These are phyloP conservation scores for Melopsittacus undulatus DNA, from an alignment of 2,797 vertebrate species.

Conservation along the genomic window DNA sequence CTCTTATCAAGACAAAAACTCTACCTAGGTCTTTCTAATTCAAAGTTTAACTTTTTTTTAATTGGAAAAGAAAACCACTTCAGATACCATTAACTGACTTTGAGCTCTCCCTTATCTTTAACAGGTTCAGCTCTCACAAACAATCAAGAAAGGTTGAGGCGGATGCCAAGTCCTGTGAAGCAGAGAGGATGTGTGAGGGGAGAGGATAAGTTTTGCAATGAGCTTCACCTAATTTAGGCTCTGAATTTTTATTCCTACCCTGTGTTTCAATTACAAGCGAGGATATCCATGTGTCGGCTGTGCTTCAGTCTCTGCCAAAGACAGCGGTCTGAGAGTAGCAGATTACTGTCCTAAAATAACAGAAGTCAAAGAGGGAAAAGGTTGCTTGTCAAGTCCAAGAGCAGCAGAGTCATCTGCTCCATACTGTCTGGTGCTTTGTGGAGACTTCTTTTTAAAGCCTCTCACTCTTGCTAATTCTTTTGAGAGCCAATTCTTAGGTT, in stretches of 20 bases:
- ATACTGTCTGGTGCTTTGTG: not conserved
- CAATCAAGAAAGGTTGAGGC: not conserved
- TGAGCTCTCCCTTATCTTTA: not conserved
- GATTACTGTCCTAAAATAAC: conserved; percentile 30
- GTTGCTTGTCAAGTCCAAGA: conserved; percentile 12
- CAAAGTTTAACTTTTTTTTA: not conserved
- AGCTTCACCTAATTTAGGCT: not conserved
- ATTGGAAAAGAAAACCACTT: not conserved
- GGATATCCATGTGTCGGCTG: not conserved
- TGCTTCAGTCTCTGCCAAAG: conserved; percentile 13
- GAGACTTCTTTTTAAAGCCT: not conserved
- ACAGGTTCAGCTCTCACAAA: not conserved
- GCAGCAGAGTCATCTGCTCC: not conserved
- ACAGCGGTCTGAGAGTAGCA: not conserved
- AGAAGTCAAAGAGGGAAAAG: conserved; percentile 17
- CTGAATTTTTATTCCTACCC: not conserved
- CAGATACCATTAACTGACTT: not conserved
- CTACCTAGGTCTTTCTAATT: not conserved
- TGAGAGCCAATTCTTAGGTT: not conserved
- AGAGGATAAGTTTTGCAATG: not conserved
- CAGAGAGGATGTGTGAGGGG: not conserved
- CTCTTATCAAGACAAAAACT: not conserved
- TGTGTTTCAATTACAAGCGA: not conserved
- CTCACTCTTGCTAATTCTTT: not conserved
- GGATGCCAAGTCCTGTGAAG: not conserved